phyloP scores from a whole-genome alignment of 2,797 vertebrate species.

The Falco rusticolus region DNA sequence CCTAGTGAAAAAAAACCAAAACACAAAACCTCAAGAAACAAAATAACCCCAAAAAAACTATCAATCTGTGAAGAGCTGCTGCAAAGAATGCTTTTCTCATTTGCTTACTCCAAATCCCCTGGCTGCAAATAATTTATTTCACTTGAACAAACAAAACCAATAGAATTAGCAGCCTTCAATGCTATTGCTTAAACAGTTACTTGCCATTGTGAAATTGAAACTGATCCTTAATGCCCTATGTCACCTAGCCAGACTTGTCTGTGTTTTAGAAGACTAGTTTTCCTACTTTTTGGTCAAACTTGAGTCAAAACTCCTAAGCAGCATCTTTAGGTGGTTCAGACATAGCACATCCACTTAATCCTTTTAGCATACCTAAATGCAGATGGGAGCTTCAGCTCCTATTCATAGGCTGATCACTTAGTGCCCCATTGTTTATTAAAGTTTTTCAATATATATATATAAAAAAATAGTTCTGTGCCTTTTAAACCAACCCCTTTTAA shows the following conservation, averaged over 20 bases:
- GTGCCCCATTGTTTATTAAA: neutral
- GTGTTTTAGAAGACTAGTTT: neutral
- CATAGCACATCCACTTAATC: neutral
- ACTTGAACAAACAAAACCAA: neutral
- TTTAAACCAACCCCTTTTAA: neutral
- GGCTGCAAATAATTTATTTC: neutral
- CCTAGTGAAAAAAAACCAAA: neutral
- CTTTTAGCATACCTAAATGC: neutral
- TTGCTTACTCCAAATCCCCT: neutral
- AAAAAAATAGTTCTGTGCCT: neutral
- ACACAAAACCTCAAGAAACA: neutral
- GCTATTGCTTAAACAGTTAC: neutral
- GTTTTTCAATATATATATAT: neutral
- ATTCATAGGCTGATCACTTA: neutral
- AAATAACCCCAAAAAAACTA: fast-evolving
- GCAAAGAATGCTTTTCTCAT: neutral
- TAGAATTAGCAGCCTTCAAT: neutral
- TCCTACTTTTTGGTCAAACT: neutral
- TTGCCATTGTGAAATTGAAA: neutral
- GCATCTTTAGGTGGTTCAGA: neutral
- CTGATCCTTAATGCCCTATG: neutral
- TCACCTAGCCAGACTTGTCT: neutral
- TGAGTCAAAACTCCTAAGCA: neutral
- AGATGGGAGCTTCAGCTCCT: neutral
- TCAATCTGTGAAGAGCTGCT: neutral